Conservation (phyloP, 1,140 invertebrate species). For the Magallana angulata region DNA sequence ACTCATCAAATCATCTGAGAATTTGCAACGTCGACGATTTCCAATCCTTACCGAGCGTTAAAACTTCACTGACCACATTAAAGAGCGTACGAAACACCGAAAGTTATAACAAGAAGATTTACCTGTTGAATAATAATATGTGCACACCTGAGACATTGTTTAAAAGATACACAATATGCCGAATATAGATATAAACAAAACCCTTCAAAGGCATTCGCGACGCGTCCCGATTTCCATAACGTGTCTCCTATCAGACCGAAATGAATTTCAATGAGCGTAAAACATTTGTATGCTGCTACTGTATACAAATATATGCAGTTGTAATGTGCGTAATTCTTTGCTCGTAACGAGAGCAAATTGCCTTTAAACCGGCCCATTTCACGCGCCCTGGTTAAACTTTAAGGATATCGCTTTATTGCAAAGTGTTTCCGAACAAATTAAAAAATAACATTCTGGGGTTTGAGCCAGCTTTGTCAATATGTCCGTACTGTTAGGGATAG, state of each 20-base stretch:
- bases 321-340: not conserved
- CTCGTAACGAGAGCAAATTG: conserved; percentile 1
- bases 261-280: conserved; percentile 10
- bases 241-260: not conserved
- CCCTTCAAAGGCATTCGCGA: conserved; percentile 4
- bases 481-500: not conserved
- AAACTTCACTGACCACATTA: not conserved
- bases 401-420: not conserved
- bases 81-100: not conserved
- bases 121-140: conserved; percentile 5
- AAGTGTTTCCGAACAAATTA: not conserved
- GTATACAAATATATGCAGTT: not conserved
- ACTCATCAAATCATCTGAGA: not conserved
- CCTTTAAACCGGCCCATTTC: not conserved
- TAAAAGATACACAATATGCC: not conserved
- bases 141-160: not conserved
- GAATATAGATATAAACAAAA: conserved; percentile 12
- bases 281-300: not conserved
- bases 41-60: not conserved
- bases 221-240: not conserved
- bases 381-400: not conserved
- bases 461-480: not conserved
- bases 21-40: not conserved
- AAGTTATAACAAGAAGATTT: not conserved
- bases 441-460: conserved; percentile 21